phyloP scores from a whole-genome alignment of 2,888 invertebrate species.

The Hecatera dysodea region DNA sequence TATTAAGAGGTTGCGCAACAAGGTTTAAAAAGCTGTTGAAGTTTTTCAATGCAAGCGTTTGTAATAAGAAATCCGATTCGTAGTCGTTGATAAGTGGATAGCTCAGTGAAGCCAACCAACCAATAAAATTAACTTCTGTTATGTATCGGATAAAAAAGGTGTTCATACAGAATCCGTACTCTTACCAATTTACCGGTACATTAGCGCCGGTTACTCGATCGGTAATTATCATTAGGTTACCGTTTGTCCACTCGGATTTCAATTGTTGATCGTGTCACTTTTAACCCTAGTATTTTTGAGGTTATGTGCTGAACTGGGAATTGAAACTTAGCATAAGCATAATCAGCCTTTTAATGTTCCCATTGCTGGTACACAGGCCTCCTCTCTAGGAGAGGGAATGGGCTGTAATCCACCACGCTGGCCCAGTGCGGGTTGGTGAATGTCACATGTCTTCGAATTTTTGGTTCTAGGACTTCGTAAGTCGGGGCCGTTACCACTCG shows the following conservation, averaged over 20 bases:
- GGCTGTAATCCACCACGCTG: no score
- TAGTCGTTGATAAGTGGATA: slow-evolving; percentile 39
- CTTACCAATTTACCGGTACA: slow-evolving; percentile 81
- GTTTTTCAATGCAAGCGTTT: slow-evolving; percentile 26
- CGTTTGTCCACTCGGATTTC: slow-evolving; percentile 72
- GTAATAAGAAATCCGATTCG: slow-evolving; percentile 43
- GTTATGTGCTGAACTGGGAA: slow-evolving; percentile 31
- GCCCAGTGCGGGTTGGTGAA: no score
- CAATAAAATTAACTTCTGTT: slow-evolving; percentile 72
- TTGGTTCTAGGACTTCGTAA: no score
- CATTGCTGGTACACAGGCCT: no score
- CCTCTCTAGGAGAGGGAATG: no score
- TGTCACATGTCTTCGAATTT: no score
- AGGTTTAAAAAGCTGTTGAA: slow-evolving; percentile 24
- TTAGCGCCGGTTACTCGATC: slow-evolving; percentile 75
- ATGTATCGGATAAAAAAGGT: slow-evolving; percentile 73
- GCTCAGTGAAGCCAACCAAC: slow-evolving; percentile 59
- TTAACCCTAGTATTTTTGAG: slow-evolving; percentile 68
- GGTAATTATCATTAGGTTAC: slow-evolving; percentile 76
- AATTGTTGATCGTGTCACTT: slow-evolving; percentile 72
- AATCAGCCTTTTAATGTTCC: no score
- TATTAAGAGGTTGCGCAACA: slow-evolving; percentile 36
- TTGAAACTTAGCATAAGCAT: no score
- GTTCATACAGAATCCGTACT: slow-evolving; percentile 74
- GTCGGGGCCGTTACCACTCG: no score